Conservation (phyloP, 2,797 vertebrate species). For the Myotis pilosus region DNA sequence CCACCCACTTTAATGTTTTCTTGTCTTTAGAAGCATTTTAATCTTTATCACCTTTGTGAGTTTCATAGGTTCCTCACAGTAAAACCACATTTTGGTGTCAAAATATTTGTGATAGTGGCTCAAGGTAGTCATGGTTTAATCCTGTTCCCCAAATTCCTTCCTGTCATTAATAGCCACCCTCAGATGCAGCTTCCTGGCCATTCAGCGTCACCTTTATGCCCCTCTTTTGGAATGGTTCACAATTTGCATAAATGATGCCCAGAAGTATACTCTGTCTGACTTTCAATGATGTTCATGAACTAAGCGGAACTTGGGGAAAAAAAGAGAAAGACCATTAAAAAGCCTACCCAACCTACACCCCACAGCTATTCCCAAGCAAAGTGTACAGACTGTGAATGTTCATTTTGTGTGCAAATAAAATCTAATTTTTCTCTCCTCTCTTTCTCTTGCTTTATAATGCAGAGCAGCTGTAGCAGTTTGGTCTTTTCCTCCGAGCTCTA, state of each 20-base stretch:
- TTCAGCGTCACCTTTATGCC: not conserved
- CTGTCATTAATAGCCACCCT: not conserved
- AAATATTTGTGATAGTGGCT: not conserved
- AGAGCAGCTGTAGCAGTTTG: conserved; percentile 59
- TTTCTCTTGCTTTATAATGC: conserved; percentile 33
- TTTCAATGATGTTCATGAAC: conserved; percentile 56
- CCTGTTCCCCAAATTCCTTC: not conserved
- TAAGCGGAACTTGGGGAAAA: conserved; percentile 13
- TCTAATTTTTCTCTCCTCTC: conserved; percentile 66
- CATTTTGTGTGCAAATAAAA: conserved; percentile 71
- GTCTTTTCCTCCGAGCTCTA: conserved; percentile 65
- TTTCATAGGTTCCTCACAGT: not conserved
- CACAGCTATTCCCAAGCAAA: conserved; percentile 53
- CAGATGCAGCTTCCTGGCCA: not conserved
- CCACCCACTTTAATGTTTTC: not conserved
- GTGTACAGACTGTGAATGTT: conserved; percentile 20
- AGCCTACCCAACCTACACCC: conserved; percentile 38
- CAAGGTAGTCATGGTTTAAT: not conserved
- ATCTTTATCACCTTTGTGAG: not conserved
- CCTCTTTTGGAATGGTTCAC: conserved; percentile 25
- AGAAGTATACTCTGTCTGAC: conserved; percentile 36
- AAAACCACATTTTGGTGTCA: conserved; percentile 26
- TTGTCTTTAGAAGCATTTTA: not conserved
- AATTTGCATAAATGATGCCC: conserved; percentile 45
- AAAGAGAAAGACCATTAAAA: conserved; percentile 43